Evolutionary conservation across 2,113 vertebrate genomes (phyloP).

Genomic region (Bubo bubo): DNA sequence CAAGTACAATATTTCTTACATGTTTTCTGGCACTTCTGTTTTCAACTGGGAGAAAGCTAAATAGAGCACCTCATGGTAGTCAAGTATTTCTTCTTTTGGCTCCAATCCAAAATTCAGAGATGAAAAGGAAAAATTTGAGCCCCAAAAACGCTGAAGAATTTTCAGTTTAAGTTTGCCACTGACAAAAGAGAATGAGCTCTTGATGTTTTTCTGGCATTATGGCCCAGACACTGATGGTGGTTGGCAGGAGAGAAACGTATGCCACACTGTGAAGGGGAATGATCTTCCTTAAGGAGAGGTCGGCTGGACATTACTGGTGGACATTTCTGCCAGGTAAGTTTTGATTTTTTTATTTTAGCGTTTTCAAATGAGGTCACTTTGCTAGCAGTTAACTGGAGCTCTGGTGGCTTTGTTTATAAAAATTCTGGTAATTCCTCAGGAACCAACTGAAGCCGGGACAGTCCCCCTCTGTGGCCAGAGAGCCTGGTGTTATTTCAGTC

Average conservation of each 20-base stretch:
- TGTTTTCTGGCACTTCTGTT: not conserved
- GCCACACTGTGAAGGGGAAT: not conserved
- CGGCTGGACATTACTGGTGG: not conserved
- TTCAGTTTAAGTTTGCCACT: not conserved
- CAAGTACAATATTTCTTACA: not conserved
- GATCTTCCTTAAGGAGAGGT: not conserved
- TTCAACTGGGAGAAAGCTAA: not conserved
- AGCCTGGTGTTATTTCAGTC: not conserved
- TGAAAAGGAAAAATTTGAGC: not conserved
- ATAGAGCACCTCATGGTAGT: not conserved
- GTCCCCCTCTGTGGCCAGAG: not conserved
- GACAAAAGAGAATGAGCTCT: not conserved
- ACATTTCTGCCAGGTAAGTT: not conserved
- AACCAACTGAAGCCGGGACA: not conserved
- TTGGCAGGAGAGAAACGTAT: not conserved
- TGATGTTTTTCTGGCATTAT: not conserved
- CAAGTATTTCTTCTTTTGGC: not conserved
- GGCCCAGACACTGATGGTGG: not conserved
- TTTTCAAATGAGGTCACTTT: not conserved
- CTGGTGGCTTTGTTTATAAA: not conserved
- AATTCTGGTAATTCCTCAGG: not conserved
- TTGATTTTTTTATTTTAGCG: rapidly evolving
- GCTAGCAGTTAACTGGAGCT: not conserved
- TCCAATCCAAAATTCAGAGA: not conserved
- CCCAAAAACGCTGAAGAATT: not conserved